phyloP scores from a whole-genome alignment of 1,140 invertebrate genomes.

The Potamilus streckersoni region DNA sequence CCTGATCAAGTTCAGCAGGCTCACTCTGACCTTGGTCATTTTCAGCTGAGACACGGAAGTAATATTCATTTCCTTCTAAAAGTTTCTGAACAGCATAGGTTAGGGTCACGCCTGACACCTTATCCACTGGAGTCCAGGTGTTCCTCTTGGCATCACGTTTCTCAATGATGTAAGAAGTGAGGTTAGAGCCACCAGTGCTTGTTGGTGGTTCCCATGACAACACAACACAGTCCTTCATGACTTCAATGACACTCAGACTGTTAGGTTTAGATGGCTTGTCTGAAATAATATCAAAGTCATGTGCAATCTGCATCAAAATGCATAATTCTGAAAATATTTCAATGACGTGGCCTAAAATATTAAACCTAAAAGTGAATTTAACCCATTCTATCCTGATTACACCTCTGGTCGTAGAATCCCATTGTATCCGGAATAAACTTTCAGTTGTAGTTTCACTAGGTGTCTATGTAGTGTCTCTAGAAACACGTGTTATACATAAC shows the following conservation, averaged over 20 bases:
- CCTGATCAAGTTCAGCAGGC: constrained; percentile 82
- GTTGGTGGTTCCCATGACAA: constrained; percentile 82
- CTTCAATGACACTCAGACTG: constrained; percentile 70
- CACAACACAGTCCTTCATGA: constrained; percentile 64
- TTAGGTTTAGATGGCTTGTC: constrained; percentile 93
- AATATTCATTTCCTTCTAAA: constrained; percentile 89
- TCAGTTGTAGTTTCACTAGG: no score
- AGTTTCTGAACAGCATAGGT: constrained; percentile 79
- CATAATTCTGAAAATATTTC: no score
- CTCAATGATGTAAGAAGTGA: constrained; percentile 87
- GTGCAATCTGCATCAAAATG: no score
- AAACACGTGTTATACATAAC: no score
- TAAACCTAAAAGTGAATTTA: no score
- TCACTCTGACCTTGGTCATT: constrained; percentile 84
- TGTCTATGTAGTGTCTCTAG: no score
- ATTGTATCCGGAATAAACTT: no score
- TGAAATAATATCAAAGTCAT: constrained; percentile 43
- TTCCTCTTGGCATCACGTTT: constrained; percentile 94
- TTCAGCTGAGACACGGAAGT: constrained; percentile 89
- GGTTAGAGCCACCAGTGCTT: constrained; percentile 83
- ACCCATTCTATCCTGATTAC: no score
- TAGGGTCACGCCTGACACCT: constrained; percentile 46
- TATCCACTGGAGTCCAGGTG: constrained; percentile 84
- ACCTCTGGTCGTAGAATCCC: no score
- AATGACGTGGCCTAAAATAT: no score